A percentile compares a stretch with the other conserved stretches of the same genome.
Evolutionary conservation across 2,888 invertebrate species (phyloP).

Genomic region (Terebella lapidaria): DNA sequence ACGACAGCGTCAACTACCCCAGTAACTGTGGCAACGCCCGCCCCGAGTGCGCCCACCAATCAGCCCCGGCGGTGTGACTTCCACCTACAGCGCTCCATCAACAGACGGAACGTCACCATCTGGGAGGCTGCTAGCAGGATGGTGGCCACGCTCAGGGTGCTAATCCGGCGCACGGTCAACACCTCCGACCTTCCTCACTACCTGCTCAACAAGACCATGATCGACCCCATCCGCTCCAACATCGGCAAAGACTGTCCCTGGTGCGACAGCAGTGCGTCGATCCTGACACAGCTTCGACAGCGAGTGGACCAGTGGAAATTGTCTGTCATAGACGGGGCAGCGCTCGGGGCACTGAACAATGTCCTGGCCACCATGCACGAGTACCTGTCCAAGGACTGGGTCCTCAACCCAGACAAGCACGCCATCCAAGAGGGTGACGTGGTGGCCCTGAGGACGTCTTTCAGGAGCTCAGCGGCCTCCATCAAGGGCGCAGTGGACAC

Average conservation of each 20-base stretch:
- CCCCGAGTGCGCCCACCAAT: too few relatives aligned
- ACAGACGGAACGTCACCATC: not conserved
- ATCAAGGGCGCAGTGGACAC: not conserved
- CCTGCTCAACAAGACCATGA: not conserved
- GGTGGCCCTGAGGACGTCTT: not conserved
- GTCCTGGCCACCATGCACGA: not conserved
- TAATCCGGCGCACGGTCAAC: not conserved
- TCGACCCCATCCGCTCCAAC: not conserved
- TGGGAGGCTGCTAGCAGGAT: not conserved
- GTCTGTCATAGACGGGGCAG: not conserved
- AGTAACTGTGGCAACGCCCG: too few relatives aligned
- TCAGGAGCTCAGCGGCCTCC: not conserved
- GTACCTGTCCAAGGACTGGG: not conserved
- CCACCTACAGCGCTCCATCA: not conserved
- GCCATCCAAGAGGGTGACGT: not conserved
- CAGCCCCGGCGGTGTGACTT: not conserved
- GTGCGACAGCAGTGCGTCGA: not conserved
- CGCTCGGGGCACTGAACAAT: not conserved
- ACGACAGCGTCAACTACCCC: too few relatives aligned
- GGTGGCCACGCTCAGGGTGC: not conserved
- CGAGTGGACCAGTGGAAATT: not conserved
- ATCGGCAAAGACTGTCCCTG: not conserved
- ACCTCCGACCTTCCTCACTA: not conserved
- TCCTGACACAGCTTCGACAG: not conserved
- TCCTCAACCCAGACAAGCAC: not conserved